Evolutionary conservation across 2,113 vertebrate species (phyloP).

Genomic region (Aphelocoma coerulescens): DNA sequence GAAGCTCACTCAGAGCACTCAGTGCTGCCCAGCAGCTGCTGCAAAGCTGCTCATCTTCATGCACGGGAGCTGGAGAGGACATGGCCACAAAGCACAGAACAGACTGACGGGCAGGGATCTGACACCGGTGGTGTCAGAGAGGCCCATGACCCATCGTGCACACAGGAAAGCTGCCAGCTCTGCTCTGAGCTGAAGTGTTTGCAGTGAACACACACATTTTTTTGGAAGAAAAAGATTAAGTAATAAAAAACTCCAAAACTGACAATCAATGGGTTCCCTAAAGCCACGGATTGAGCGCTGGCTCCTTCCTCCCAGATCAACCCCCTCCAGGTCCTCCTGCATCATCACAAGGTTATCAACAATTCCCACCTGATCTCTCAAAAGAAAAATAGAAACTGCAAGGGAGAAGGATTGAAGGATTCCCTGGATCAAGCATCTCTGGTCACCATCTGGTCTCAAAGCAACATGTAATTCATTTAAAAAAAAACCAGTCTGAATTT

Average conservation of each 20-base stretch:
- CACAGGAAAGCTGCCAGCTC: background rate
- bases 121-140: accelerated
- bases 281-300: accelerated
- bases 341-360: accelerated
- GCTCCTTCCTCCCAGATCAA: background rate
- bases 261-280: no score
- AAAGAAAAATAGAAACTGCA: background rate
- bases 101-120: accelerated
- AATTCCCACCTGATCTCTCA: background rate
- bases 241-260: background rate
- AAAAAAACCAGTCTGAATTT: background rate
- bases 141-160: accelerated
- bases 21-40: background rate
- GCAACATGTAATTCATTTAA: background rate
- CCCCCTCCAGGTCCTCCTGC: background rate
- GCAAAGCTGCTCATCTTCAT: accelerated
- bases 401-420: background rate
- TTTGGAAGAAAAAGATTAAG: background rate
- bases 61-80: accelerated
- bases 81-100: accelerated
- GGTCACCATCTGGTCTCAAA: background rate
- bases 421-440: background rate
- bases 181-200: background rate
- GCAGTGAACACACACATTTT: background rate
- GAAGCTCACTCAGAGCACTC: no score